These are phyloP conservation scores for Heteronetta atricapilla DNA, from an alignment of 2,113 vertebrate genomes.

Conservation along the genomic window DNA sequence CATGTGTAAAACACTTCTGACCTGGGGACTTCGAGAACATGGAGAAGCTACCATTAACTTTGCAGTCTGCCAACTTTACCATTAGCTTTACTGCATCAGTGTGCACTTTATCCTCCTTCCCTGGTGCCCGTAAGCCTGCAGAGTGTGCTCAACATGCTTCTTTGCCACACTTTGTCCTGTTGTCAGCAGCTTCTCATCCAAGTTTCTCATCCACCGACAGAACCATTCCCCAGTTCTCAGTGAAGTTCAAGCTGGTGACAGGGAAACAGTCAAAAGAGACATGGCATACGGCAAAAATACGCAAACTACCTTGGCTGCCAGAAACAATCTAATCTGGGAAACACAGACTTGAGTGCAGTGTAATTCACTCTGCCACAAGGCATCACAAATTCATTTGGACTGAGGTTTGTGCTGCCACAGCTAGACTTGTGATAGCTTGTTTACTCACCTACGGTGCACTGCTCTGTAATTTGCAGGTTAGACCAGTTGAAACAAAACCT, in stretches of 20 bases:
- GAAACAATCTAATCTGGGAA: background rate
- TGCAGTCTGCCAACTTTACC: background rate
- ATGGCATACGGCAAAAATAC: background rate
- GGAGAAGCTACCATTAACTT: background rate
- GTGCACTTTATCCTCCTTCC: background rate
- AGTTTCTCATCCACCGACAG: background rate
- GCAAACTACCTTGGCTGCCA: background rate
- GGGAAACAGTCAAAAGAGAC: background rate
- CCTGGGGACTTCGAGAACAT: background rate
- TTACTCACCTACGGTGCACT: background rate
- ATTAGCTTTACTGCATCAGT: background rate
- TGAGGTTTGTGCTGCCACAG: background rate
- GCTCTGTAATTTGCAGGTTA: background rate
- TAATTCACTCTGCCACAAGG: background rate
- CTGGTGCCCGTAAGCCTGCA: background rate
- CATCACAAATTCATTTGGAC: background rate
- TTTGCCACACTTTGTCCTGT: background rate
- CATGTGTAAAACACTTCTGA: background rate
- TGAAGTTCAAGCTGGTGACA: background rate
- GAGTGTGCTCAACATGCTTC: background rate
- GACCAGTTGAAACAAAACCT: background rate
- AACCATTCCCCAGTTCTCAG: background rate
- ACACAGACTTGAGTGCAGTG: background rate
- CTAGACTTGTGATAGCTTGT: background rate
- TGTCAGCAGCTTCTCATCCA: background rate